Evolutionary conservation across 2,797 vertebrate genomes (phyloP).

Genomic region (Sebastes vulpes): DNA sequence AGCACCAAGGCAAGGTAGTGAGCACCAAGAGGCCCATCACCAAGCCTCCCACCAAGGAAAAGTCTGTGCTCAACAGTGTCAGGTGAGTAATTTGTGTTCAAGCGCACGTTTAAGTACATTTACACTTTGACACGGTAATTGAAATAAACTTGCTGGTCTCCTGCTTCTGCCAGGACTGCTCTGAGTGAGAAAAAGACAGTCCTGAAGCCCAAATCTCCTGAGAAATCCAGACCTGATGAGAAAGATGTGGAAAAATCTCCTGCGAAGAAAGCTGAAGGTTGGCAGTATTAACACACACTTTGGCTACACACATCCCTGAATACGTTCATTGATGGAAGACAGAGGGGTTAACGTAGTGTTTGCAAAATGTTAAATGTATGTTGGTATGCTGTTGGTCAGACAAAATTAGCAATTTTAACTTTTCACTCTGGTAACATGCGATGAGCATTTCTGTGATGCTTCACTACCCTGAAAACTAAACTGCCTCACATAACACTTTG

Average conservation of each 20-base stretch:
- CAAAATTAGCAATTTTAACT: neutral
- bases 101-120: neutral
- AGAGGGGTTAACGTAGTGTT: neutral
- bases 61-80: constrained; percentile 94
- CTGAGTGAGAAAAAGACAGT: constrained; percentile 97
- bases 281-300: neutral
- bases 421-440: neutral
- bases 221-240: constrained; percentile 95
- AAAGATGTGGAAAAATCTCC: constrained; percentile 97
- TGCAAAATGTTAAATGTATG: neutral
- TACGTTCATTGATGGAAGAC: neutral
- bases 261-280: constrained; percentile 96
- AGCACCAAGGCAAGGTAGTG: constrained; percentile 96
- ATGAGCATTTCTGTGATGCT: neutral
- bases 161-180: constrained; percentile 88
- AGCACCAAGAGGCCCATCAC: constrained; percentile 96
- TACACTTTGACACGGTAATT: neutral
- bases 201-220: constrained; percentile 96
- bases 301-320: neutral
- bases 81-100: constrained; percentile 82
- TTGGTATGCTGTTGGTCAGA: neutral
- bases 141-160: neutral
- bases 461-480: neutral
- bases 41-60: constrained; percentile 95
- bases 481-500: neutral